Evolutionary conservation across 2,797 vertebrate species (phyloP), one percentile per base, ranked within the genome.

Genomic region (Argyrosomus regius): DNA sequence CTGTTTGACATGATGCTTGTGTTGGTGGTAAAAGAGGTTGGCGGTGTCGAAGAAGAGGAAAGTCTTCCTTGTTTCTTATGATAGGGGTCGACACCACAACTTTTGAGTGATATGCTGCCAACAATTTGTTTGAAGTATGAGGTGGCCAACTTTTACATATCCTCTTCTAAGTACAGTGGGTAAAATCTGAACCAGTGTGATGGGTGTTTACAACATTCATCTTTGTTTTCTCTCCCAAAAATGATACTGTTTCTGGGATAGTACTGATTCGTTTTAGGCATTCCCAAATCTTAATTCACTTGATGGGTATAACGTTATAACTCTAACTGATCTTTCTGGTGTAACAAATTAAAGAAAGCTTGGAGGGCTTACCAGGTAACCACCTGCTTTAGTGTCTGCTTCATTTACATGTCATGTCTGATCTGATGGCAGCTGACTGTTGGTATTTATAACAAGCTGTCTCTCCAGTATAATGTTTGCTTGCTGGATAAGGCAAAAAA

Each of bases 391-490:
- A 62, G 14, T 35, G 63, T 75, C 53, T 45, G 53, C 52, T 60
- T 82, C 31, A 63, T 66, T 80, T 68, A n/a, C 24, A 50, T 35
- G 6, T 56, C 79, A 26, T 49, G 50, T 50, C 35, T 58, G 24
- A 59, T 70, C 60, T 72, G 39, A 64, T 24, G 54, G 56, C 54
- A 62, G 78, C 70, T 67, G 72, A 71, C 56, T 68, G 72, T 56
- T 41, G 18, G 50, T 59, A 45, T 77, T 75, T 62, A 72, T 74
- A 61, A 85, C 58, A 73, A 83, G 66, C 70, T 63, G 35, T 82
- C 68, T 53, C 45, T 53, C 45, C 46, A 11, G 39, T 45, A 52
- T 61, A 58, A 75, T 73, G 35, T 78, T 70, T 79, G 31, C 31
- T 74, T 17, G 57, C 31, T 67, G 80, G 46, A 85, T 72, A 17